Conservation (phyloP, 2,888 invertebrate species). For the Polyploca ridens region DNA sequence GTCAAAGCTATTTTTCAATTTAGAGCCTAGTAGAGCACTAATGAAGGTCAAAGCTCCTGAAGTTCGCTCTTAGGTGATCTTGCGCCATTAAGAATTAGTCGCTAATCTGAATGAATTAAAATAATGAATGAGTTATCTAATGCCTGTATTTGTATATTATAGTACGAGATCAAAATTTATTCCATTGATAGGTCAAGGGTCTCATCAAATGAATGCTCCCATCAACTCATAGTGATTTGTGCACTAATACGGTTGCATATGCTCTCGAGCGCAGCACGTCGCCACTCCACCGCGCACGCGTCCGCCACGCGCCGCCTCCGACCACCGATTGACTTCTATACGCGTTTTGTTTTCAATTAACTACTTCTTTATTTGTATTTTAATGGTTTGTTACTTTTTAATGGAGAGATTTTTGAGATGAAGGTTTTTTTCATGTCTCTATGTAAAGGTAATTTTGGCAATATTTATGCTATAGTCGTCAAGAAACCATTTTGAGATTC, state of each 20-base stretch:
- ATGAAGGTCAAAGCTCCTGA: no score
- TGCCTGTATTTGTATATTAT: no score
- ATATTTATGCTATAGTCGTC: no score
- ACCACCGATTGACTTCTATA: slow-evolving; percentile 42
- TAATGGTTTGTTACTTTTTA: not conserved
- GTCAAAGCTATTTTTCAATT: no score
- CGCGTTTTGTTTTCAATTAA: slow-evolving; percentile 30
- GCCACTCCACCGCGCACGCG: slow-evolving; percentile 67
- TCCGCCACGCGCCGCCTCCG: slow-evolving; percentile 58
- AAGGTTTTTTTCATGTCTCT: not conserved
- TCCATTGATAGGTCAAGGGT: slow-evolving; percentile 16
- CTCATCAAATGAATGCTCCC: slow-evolving; percentile 18
- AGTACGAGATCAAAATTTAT: not conserved
- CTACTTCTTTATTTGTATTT: slow-evolving; percentile 25
- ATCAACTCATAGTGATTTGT: slow-evolving; percentile 19
- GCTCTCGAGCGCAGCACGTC: slow-evolving; percentile 73
- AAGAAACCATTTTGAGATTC: no score
- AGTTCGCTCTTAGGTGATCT: no score
- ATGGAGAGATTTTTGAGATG: not conserved
- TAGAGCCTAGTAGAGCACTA: no score
- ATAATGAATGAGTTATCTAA: no score
- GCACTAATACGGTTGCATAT: slow-evolving; percentile 57
- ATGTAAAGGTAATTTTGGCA: no score
- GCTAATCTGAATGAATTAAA: no score
- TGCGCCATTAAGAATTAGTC: no score